Conservation (phyloP, 2,113 vertebrate species). For the Haemorhous mexicanus region DNA sequence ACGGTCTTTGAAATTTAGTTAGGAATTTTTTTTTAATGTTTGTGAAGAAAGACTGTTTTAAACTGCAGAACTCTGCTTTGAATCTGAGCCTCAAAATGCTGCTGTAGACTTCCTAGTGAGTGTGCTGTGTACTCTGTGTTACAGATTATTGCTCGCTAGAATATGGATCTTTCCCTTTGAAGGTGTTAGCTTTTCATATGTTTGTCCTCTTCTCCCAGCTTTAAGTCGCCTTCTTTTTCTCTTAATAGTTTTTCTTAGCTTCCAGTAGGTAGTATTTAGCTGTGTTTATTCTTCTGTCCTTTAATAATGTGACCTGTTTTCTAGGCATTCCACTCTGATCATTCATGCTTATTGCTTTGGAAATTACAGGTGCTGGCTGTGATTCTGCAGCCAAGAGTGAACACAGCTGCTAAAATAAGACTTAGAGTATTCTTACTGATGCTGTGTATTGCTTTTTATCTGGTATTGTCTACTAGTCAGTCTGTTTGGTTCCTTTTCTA, state of each 20-base stretch:
- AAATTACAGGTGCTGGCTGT: constrained; percentile 9
- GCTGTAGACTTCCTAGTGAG: background rate
- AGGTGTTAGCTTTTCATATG: background rate
- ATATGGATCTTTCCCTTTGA: background rate
- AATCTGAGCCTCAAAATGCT: background rate
- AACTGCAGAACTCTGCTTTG: background rate
- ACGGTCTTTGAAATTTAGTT: background rate
- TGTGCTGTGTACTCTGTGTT: background rate
- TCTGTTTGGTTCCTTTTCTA: background rate
- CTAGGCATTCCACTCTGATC: background rate
- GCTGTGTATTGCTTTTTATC: background rate
- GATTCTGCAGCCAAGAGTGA: constrained; percentile 11
- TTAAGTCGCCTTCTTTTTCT: background rate
- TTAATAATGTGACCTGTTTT: background rate
- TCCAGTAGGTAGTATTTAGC: background rate
- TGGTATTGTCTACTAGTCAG: background rate
- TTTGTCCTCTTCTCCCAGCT: background rate
- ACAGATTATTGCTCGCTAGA: background rate
- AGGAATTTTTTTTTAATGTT: background rate
- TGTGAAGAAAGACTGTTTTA: background rate
- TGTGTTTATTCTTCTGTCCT: constrained; percentile 9
- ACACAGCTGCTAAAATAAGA: constrained; percentile 29
- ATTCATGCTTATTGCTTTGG: background rate
- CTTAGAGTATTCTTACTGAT: background rate
- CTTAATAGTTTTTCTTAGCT: background rate